phyloP scores from a whole-genome alignment of 2,888 invertebrate genomes.

The Coleophora deauratella region DNA sequence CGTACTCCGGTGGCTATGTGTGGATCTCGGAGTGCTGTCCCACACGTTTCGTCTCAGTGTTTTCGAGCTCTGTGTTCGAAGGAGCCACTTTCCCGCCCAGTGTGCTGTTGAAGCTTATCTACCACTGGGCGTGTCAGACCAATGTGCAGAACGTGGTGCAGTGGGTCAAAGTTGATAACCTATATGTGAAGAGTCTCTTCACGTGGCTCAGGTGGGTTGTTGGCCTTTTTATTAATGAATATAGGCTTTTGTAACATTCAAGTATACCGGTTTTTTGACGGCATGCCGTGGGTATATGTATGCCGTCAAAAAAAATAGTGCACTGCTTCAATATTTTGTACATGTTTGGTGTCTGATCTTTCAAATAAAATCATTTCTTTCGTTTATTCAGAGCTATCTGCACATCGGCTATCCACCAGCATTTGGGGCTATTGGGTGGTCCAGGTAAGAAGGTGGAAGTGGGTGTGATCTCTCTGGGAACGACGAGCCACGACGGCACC shows the following conservation, averaged over 20 bases:
- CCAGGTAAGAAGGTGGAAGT: constrained; percentile 81
- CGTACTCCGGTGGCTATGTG: constrained; percentile 91
- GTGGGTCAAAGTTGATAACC: constrained; percentile 83
- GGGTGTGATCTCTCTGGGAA: constrained; percentile 91
- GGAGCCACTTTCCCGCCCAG: constrained; percentile 89
- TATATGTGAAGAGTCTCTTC: constrained; percentile 77
- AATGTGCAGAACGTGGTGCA: constrained; percentile 90
- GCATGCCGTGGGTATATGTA: no score
- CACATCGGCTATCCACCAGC: constrained; percentile 85
- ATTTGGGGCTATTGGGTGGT: constrained; percentile 83
- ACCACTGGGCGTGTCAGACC: constrained; percentile 95
- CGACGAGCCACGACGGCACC: constrained; percentile 85
- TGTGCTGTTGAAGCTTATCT: constrained; percentile 86
- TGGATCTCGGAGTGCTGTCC: constrained; percentile 94
- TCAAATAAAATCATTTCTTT: no score
- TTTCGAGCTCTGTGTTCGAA: constrained; percentile 90
- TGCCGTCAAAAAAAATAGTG: no score
- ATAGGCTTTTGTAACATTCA: no score
- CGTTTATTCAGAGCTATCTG: constrained; percentile 77
- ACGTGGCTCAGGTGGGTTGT: constrained; percentile 76
- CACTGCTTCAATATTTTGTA: no score
- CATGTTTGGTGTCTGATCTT: no score
- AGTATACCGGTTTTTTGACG: no score
- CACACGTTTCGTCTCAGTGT: constrained; percentile 88
- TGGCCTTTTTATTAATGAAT: no score